Base-by-base conservation (phyloP, 2,888 invertebrate species). In the Bombylius discolor region DNA sequence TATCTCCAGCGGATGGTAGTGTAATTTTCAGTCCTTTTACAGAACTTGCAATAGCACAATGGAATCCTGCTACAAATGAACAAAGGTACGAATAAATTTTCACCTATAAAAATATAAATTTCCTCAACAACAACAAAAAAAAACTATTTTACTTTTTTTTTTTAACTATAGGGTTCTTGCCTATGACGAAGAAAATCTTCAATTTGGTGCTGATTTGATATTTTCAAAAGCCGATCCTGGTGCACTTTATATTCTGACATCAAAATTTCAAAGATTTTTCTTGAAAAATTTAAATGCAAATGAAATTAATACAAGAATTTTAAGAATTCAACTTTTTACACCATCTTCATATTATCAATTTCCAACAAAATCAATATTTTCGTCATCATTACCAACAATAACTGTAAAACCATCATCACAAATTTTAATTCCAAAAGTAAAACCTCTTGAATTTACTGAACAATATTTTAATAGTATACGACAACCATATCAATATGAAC, bases 251-350 rank as follows among this genome's bases (percentile, higher is more conserved):
- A 75, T 80, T 5, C 73, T 90, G 44, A 81, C 86, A 3, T 83
- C 87, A 1, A 80, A 85, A 57, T 88, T 90, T 77, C 90, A 91
- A 65, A 85, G 85, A 64, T 89, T 83, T 77, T 89, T 88, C 78
- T 75, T 81, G 57, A 81, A 81, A 64, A 79, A 82, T 45, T 78
- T 86, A 13, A 81, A 82, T 66, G 73, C 79, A 1, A 78, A 81
- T 53, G 88, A 89, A 69, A 77, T 81, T 44, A 90, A 90, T 68
- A 76, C 88, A 52, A 80, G 89, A 56, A 78, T 90, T n/a, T 64
- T 89, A 52, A 81, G 87, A 52, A 74, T 84, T 50, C 31, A 12
- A 23, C 39, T 13, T 42, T 42, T 42, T 11, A 5, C 8, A 42
- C 39, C 39, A 11, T 3, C 7, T 11, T 42, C 39, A 42, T 42